Evolutionary conservation across 2,113 vertebrate genomes (phyloP).

Genomic region (Hippocampus mohnikei): DNA sequence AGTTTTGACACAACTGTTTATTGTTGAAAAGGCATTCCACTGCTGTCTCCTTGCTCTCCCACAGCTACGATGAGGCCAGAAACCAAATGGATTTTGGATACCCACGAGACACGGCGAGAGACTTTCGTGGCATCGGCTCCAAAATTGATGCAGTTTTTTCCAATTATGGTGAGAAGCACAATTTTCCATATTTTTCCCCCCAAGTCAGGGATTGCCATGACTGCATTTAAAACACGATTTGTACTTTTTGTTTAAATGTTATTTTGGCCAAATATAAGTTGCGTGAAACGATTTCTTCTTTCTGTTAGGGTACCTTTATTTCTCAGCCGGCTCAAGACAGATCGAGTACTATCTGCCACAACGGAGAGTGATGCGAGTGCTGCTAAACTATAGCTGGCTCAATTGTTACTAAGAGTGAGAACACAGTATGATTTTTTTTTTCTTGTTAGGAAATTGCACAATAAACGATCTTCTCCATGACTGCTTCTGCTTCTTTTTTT

Average conservation of each 20-base stretch:
- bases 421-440: neutral
- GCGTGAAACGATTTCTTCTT: neutral
- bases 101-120: conserved; percentile 43
- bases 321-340: conserved; percentile 68
- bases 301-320: conserved; percentile 69
- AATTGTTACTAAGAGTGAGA: conserved; percentile 60
- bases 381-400: conserved; percentile 69
- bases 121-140: conserved; percentile 63
- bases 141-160: conserved; percentile 70
- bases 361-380: conserved; percentile 40
- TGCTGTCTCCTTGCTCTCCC: neutral
- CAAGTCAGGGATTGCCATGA: neutral
- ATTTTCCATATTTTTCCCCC: neutral
- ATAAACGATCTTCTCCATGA: neutral
- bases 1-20: neutral
- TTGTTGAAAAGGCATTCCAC: neutral
- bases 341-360: conserved; percentile 56
- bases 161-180: conserved; percentile 52
- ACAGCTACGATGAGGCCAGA: conserved; percentile 57
- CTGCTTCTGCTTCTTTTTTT: neutral
- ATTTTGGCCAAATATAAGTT: neutral
- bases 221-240: neutral
- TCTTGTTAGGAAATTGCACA: neutral
- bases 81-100: conserved; percentile 57
- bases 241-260: neutral